Evolutionary conservation across 2,113 vertebrate genomes (phyloP).

Genomic region (Peromyscus polionotus): DNA sequence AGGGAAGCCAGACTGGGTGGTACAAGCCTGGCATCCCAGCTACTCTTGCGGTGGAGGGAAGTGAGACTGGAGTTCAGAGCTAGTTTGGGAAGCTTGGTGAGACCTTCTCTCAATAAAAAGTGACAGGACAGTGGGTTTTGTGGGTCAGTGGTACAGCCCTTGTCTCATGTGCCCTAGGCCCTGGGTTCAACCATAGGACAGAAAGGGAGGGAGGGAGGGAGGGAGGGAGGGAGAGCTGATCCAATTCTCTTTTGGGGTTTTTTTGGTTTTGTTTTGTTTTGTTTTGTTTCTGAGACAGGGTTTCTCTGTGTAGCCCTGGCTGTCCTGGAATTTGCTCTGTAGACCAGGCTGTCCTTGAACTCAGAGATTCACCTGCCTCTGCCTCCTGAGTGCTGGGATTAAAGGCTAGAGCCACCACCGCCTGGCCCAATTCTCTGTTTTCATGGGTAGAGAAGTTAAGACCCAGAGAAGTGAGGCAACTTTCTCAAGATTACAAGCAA

Average conservation of each 20-base stretch:
- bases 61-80: not conserved
- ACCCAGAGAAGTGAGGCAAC: constrained; percentile 33
- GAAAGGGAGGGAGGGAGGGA: not conserved
- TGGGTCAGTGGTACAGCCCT: not conserved
- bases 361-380: not conserved
- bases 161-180: not conserved
- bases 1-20: not conserved
- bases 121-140: not conserved
- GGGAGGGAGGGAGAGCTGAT: not conserved
- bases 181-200: not conserved
- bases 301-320: not conserved
- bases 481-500: constrained; percentile 31
- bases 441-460: constrained; percentile 26
- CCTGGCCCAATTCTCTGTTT: not conserved
- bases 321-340: not conserved
- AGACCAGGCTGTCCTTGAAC: not conserved
- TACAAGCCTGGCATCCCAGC: not conserved
- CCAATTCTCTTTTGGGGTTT: not conserved
- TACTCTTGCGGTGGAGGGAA: not conserved
- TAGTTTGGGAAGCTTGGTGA: not conserved
- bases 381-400: not conserved
- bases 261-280: not conserved
- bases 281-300: not conserved
- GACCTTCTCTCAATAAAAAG: not conserved
- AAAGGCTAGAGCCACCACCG: not conserved